phyloP scores from a whole-genome alignment of 2,113 vertebrate species.

The Sterrhoptilus dennistouni region DNA sequence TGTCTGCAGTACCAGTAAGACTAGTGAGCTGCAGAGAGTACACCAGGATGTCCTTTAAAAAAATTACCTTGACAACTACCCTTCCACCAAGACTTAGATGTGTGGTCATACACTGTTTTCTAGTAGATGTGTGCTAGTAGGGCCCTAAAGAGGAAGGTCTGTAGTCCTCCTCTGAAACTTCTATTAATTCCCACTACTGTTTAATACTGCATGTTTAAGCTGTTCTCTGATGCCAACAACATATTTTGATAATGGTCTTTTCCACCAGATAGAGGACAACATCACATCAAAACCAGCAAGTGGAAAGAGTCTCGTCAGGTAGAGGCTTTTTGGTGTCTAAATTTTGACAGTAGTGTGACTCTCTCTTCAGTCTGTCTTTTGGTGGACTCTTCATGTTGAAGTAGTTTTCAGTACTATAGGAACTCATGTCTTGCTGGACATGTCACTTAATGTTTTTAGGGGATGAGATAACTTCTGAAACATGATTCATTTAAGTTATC shows the following conservation, averaged over 20 bases:
- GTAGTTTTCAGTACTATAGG: not conserved
- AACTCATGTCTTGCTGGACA: not conserved
- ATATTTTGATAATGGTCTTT: not conserved
- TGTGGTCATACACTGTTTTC: not conserved
- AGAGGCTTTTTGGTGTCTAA: not conserved
- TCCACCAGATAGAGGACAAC: constrained; percentile 65
- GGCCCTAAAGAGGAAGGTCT: not conserved
- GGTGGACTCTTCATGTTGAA: not conserved
- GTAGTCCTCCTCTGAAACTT: not conserved
- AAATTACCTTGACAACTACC: not conserved
- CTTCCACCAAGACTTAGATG: not conserved
- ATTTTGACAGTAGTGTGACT: not conserved
- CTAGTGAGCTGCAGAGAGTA: not conserved
- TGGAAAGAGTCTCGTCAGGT: constrained; percentile 87
- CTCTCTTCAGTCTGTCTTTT: not conserved
- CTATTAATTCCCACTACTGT: not conserved
- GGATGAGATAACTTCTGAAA: not conserved
- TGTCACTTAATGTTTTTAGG: not conserved
- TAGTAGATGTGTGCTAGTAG: not conserved
- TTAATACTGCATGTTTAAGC: not conserved
- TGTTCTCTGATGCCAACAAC: not conserved
- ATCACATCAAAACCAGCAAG: constrained; percentile 80
- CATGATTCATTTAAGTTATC: not conserved
- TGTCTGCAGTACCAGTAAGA: not conserved
- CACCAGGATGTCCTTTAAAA: not conserved